Base-by-base conservation (phyloP, 2,888 invertebrate genomes). In the Gortyna flavago region DNA sequence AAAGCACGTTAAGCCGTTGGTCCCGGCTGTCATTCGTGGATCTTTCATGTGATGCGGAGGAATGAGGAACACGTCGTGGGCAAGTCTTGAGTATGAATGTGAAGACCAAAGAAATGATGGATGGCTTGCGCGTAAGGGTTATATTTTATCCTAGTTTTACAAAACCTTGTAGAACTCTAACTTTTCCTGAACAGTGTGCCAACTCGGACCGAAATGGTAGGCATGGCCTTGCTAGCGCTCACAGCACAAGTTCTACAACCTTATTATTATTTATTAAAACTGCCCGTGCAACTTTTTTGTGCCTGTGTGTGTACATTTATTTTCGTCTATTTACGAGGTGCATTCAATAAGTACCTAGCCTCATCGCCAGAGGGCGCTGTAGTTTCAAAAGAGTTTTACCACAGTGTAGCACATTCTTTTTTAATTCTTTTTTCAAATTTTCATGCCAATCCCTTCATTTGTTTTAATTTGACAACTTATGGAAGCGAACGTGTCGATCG, bases 211-310 rank as follows among this genome's bases (percentile, higher is more conserved):
- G n/a, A 57, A 71, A 73, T 44, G 8, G 32, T 57, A 72, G 72
- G 72, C 72, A 57, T 72, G 72, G 41, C 73, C 73, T 73, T 73
- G 72, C 73, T 32, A 5, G 54, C 29, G 16, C 71, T 54, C 41
- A n/a, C 18, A 41, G 18, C 35, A 32, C 54, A 72, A 41, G 73
- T 72, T 73, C 41, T 54, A 54, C 71, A 38, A 73, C 71, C 71
- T 70, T 32, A 72, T 70, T 54, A 41, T 41, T 73, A 54, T 73
- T 71, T 70, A 70, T 41, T 73, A 29, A 73, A 41, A 71, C 71
- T n/a, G 72, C 25, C 25, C 32, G 8, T n/a, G 25, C 73, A 32
- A 72, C 54, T 32, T 44, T 57, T 73, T 71, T 41, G 41, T 54
- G 41, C 25, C 25, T 32, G 16, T 16, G 18, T 29, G 21, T 6